Evolutionary conservation across 92 coral and sea anemone species (phyloP).

Genomic region (Actinostola sp.): DNA sequence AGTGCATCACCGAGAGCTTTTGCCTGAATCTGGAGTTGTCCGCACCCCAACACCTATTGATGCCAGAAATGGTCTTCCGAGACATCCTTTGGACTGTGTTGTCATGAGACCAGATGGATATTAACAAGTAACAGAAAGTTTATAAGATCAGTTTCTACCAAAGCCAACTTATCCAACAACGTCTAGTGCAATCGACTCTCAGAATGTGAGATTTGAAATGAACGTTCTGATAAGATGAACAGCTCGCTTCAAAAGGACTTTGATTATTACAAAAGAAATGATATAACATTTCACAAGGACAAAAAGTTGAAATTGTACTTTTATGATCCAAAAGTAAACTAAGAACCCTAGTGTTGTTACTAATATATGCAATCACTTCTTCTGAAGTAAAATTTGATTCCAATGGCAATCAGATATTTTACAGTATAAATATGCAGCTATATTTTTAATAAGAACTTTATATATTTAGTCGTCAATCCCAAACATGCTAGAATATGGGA

Average conservation of each 20-base stretch:
- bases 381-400: constrained; percentile 9
- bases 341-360: not conserved
- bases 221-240: too few species aligned
- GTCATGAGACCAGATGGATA: constrained; percentile 79
- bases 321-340: not conserved
- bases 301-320: not conserved
- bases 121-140: constrained; percentile 21
- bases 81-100: constrained; percentile 76
- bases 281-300: not conserved
- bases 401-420: constrained; percentile 15
- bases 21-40: constrained; percentile 69
- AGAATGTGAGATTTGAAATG: too few species aligned
- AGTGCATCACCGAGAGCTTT: constrained; percentile 75
- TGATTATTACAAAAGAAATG: too few species aligned
- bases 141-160: not conserved
- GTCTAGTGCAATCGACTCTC: too few species aligned
- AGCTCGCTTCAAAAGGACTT: too few species aligned
- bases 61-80: constrained; percentile 75
- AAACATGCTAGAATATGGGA: not conserved
- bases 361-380: not conserved
- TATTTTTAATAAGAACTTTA: not conserved
- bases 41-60: constrained; percentile 84
- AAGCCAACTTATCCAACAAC: too few species aligned
- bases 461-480: not conserved
- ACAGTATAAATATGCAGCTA: not conserved